Base-by-base conservation (phyloP, 2,888 invertebrate genomes). In the Drosophila nigricruria region DNA sequence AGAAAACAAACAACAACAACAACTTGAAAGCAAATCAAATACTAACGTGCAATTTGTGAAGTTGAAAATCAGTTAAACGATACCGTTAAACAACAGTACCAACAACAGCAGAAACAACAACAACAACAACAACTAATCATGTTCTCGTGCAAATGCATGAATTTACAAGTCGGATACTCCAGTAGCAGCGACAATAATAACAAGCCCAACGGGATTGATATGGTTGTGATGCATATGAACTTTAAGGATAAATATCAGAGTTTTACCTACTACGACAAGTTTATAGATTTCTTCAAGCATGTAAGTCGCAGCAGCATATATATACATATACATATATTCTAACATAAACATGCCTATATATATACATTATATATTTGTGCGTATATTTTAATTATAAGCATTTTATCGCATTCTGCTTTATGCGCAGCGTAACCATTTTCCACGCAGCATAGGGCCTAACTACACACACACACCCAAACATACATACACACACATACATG, bases 61-160 rank as follows among this genome's bases (percentile, higher is more conserved):
- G 52, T 64, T 45, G 27, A 36, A 62, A 64, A 16, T 18, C 56
- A 54, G 18, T 30, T 49, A 32, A 45, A 45, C 30, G 34, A 60
- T 54, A 70, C 58, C 70, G 59, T 69, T 82, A 63, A 67, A 45
- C 40, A 42, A 20, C 27, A 75, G 38, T 16, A 56, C 30, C 23
- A 58, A 72, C 52, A 59, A 54, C 16, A 66, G 68, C 4, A n/a
- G n/a, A n/a, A 38, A 38, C n/a, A 38, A 68, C 18, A 49, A 69
- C 20, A 62, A 47, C 49, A 77, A 63, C 45, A 62, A 60, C 32
- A 65, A 52, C 43, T 40, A 72, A 74, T 75, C 73, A 93, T 92
- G 92, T 91, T 92, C 79, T 94, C 95, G 90, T 97, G 97, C 93
- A 95, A 96, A 94, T 97, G 97, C 93, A 93, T 96, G 90, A 97